Evolutionary conservation across 2,113 vertebrate species (phyloP).

Genomic region (Pluvianellus socialis): DNA sequence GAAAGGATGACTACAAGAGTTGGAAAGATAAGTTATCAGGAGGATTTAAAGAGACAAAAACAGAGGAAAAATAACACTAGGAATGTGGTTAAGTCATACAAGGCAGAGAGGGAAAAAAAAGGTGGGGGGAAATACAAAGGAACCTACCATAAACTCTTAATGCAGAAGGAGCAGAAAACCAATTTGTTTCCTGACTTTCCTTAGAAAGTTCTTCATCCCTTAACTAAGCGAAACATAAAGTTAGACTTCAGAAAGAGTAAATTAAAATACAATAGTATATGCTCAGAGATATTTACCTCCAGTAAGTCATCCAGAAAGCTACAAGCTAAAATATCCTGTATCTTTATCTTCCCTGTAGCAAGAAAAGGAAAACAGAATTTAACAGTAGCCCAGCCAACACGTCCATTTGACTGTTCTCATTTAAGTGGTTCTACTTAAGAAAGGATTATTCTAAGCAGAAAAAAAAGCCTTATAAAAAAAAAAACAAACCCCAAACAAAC

Average conservation of each 20-base stretch:
- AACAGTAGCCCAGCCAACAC: background rate
- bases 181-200: constrained; percentile 98
- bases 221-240: constrained; percentile 77
- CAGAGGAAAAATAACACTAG: background rate
- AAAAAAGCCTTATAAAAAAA: background rate
- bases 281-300: constrained; percentile 81
- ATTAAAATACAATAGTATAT: background rate
- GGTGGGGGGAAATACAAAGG: background rate
- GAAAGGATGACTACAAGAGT: background rate
- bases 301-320: constrained; percentile 96
- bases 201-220: constrained; percentile 97
- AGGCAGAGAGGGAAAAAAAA: background rate
- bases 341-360: constrained; percentile 94
- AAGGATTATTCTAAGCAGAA: background rate
- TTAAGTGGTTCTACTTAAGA: background rate
- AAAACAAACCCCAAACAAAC: background rate
- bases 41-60: background rate
- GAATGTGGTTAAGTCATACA: background rate
- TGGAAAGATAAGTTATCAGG: background rate
- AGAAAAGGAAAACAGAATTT: constrained; percentile 17
- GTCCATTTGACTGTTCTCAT: background rate
- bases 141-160: constrained; percentile 92
- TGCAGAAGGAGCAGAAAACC: constrained; percentile 98
- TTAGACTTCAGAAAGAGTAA: constrained; percentile 58
- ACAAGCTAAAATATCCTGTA: constrained; percentile 98